Conservation (phyloP, 2,113 vertebrate species). For the Pipra filicauda region DNA sequence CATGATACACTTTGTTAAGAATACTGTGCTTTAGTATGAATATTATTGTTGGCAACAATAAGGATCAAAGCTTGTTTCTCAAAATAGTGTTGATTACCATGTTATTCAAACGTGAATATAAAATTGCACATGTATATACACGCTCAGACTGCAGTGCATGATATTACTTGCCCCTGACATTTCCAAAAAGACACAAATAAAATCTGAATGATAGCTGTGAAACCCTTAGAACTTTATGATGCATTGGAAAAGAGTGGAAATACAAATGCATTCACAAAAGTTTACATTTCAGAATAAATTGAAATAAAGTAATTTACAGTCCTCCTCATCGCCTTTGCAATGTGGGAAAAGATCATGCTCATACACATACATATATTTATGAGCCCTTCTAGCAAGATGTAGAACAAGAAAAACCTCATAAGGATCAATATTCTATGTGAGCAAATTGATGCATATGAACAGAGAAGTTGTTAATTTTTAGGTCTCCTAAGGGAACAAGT, state of each 20-base stretch:
- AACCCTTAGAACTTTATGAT: neutral
- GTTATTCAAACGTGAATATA: neutral
- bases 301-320: neutral
- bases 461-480: neutral
- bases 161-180: neutral
- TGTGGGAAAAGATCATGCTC: neutral
- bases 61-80: constrained; percentile 1
- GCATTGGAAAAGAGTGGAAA: neutral
- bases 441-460: neutral
- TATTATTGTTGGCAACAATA: neutral
- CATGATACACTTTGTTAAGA: neutral
- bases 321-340: neutral
- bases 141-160: neutral
- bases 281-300: neutral
- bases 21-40: neutral
- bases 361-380: neutral
- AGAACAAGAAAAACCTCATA: neutral
- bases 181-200: neutral
- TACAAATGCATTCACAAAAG: neutral
- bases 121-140: neutral
- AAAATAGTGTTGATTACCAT: neutral
- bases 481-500: neutral
- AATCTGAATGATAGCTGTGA: neutral
- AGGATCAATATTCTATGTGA: neutral
- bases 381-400: neutral